phyloP scores from a whole-genome alignment of 2,888 invertebrate species.

The Allygus modestus region DNA sequence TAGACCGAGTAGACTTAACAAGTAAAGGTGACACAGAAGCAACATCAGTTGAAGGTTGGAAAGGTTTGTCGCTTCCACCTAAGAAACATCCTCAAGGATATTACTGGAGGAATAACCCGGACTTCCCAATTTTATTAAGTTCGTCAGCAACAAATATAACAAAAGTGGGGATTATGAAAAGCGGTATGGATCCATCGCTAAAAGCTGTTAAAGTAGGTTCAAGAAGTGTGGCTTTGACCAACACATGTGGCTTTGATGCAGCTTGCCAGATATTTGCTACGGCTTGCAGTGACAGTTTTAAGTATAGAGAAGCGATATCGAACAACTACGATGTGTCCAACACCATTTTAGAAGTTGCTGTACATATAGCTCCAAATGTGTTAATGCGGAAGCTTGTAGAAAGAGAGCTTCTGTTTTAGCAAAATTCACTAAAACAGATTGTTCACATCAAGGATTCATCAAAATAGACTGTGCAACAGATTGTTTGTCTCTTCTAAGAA shows the following conservation, averaged over 20 bases:
- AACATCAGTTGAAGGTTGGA: slow-evolving; percentile 9
- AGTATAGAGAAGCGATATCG: neutral
- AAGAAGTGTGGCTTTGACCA: neutral
- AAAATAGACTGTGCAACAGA: slow-evolving; percentile 20
- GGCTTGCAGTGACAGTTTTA: neutral
- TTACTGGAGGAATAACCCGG: slow-evolving; percentile 3
- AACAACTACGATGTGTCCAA: neutral
- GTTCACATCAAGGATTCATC: neutral
- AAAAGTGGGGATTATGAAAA: slow-evolving; percentile 4
- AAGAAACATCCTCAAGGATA: neutral
- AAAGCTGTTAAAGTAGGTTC: neutral
- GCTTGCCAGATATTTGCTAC: slow-evolving; percentile 8
- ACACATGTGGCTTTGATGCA: neutral
- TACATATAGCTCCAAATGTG: neutral
- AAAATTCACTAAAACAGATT: neutral
- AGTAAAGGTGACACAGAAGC: neutral
- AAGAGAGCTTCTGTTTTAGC: neutral
- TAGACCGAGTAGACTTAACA: slow-evolving; percentile 14
- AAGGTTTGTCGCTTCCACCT: neutral
- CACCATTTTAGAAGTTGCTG: neutral
- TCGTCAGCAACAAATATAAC: neutral
- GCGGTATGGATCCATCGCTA: slow-evolving; percentile 10
- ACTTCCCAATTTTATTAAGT: slow-evolving; percentile 10
- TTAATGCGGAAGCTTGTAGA: neutral
- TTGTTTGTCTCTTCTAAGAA: neutral